These are phyloP conservation scores for Platanista minor DNA, from an alignment of 2,113 vertebrate species.

Conservation along the genomic window DNA sequence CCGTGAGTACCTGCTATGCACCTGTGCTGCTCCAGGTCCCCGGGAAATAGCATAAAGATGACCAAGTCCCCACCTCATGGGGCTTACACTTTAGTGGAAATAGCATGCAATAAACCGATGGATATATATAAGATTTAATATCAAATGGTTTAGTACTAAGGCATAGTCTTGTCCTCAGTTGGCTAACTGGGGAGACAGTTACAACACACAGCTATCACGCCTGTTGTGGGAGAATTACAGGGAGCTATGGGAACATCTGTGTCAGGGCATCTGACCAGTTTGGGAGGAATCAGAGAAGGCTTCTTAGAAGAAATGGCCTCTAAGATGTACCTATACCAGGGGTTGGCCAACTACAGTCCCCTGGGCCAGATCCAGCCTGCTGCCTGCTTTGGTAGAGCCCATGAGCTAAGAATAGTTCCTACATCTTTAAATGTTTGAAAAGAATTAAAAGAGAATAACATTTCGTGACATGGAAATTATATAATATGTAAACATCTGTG, in stretches of 20 bases:
- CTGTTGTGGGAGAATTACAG: not conserved
- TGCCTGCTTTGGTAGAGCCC: not conserved
- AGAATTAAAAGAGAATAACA: not conserved
- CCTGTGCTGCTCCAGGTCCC: not conserved
- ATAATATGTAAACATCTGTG: not conserved
- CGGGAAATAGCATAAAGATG: not conserved
- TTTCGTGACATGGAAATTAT: not conserved
- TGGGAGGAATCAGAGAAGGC: not conserved
- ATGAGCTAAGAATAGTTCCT: constrained; percentile 9
- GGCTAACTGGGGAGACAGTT: not conserved
- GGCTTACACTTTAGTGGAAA: not conserved
- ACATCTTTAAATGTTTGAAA: not conserved
- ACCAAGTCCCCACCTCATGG: not conserved
- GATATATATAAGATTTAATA: not conserved
- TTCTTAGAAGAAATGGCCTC: not conserved
- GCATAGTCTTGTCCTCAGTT: not conserved
- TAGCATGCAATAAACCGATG: not conserved
- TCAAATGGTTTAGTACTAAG: not conserved
- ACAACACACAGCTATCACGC: not conserved
- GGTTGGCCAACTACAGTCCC: not conserved
- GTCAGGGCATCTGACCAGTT: not conserved
- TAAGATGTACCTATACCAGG: not conserved
- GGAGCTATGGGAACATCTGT: not conserved
- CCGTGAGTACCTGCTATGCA: not conserved
- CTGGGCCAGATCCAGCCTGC: not conserved